Evolutionary conservation across 2,888 invertebrate genomes (phyloP), one percentile per base, ranked within the genome.

Genomic region (Agriopis aurantiaria): DNA sequence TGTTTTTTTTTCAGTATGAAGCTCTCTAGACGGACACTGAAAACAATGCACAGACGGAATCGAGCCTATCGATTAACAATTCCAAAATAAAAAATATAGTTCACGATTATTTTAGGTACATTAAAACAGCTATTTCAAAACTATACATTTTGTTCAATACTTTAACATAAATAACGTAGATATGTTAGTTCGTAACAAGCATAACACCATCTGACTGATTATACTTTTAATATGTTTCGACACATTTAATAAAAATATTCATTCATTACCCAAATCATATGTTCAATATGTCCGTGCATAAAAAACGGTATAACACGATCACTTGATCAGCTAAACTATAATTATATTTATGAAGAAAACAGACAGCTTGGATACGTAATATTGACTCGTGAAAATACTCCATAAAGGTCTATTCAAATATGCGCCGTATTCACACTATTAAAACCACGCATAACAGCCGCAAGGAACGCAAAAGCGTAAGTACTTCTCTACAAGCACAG

Each of bases 161-260:
- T 53, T 62, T 14, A 61, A 69, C 60, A 55, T n/a, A 58, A 48
- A 62, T 45, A 69, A 52, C 46, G 65, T 65, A 70, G 70, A 70
- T 66, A 70, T 70, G 70, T 70, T 66, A 70, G 66, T 63, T 70
- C 63, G 55, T 66, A 69, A 65, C 69, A 62, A 70, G 66, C 63
- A 63, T 57, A 67, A 64, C 55, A 55, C 12, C 41, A 61, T 56
- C 17, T 51, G 45, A 62, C 48, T 58, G 17, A 59, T 55, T 62
- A 45, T 11, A 58, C 12, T 10, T 41, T 59, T 23, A 17, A 23
- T 59, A 58, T 12, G 5, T 52, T 51, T 58, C 46, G 57, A 62
- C 59, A 59, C 46, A n/a, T 57, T 46, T 7, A 67, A 17, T 49
- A 52, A 68, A 46, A 52, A 46, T 53, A 69, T 23, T 23, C 11